phyloP scores from a whole-genome alignment of 2,888 invertebrate genomes.

The Phortica magna region DNA sequence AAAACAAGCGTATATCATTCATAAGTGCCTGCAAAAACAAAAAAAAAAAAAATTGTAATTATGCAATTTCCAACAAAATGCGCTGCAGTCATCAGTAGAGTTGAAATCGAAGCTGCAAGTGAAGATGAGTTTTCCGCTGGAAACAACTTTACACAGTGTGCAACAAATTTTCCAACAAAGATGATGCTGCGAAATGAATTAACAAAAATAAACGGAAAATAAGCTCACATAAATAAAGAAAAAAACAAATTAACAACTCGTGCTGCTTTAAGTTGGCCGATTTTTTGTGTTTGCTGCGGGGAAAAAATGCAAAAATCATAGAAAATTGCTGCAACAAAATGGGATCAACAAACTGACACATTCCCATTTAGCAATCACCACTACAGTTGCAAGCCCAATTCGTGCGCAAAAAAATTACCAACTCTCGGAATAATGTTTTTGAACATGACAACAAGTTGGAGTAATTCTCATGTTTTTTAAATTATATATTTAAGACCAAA shows the following conservation, averaged over 20 bases:
- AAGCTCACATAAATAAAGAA: slow-evolving; percentile 33
- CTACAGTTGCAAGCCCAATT: neutral
- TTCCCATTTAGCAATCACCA: slow-evolving; percentile 17
- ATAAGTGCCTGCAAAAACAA: slow-evolving; percentile 26
- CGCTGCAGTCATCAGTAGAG: neutral
- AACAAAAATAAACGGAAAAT: neutral
- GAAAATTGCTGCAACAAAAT: slow-evolving; percentile 43
- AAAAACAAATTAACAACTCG: slow-evolving; percentile 32
- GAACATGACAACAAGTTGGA: neutral
- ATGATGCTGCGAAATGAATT: slow-evolving; percentile 16
- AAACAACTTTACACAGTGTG: neutral
- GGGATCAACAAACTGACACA: slow-evolving; percentile 57
- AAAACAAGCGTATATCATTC: slow-evolving; percentile 18
- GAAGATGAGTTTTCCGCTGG: slow-evolving; percentile 15
- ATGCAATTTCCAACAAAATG: slow-evolving; percentile 12
- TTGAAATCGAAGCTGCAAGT: slow-evolving; percentile 38
- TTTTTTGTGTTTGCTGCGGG: neutral
- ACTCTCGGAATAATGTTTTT: too few relatives aligned
- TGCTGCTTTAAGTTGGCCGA: slow-evolving; percentile 9
- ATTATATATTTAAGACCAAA: neutral
- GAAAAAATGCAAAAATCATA: slow-evolving; percentile 8
- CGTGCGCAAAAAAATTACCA: neutral
- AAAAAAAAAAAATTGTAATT: slow-evolving; percentile 16
- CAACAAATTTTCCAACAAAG: neutral
- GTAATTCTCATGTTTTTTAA: neutral